phyloP scores from a whole-genome alignment of 23 tunicate genomes.

The Trididemnum nubilum region DNA sequence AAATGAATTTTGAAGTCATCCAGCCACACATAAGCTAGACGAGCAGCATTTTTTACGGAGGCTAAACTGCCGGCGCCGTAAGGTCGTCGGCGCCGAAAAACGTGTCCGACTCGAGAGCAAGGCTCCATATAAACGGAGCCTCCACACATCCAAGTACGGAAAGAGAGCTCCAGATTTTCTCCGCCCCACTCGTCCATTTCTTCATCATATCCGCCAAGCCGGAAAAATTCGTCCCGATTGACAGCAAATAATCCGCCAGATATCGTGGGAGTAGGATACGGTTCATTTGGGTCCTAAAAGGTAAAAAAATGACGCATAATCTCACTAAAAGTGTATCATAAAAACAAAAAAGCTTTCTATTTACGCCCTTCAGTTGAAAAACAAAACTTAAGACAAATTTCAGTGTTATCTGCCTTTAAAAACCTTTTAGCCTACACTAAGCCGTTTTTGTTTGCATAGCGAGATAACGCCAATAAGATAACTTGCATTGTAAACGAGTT shows the following conservation, averaged over 20 bases:
- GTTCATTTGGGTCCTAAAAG: conserved; percentile 34
- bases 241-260: conserved; percentile 82
- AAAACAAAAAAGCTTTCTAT: too few species aligned
- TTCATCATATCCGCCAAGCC: conserved; percentile 77
- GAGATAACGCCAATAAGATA: too few species aligned
- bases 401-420: not conserved
- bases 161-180: conserved; percentile 72
- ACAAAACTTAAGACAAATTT: too few species aligned
- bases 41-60: conserved; percentile 28
- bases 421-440: too few species aligned
- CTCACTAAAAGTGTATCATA: too few species aligned
- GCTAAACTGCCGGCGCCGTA: conserved; percentile 32
- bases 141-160: conserved; percentile 90
- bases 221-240: conserved; percentile 44
- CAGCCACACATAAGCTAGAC: conserved; percentile 81
- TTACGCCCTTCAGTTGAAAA: too few species aligned
- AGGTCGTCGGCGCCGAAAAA: conserved; percentile 58
- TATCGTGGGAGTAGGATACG: conserved; percentile 71
- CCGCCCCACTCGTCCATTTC: conserved; percentile 91
- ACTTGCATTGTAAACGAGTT: too few species aligned
- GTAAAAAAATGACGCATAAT: too few species aligned
- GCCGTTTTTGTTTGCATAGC: too few species aligned
- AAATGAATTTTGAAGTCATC: conserved; percentile 56
- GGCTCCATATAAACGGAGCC: conserved; percentile 59
- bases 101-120: conserved; percentile 79